Conservation (phyloP, 2,113 vertebrate genomes). For the Hylia prasina region DNA sequence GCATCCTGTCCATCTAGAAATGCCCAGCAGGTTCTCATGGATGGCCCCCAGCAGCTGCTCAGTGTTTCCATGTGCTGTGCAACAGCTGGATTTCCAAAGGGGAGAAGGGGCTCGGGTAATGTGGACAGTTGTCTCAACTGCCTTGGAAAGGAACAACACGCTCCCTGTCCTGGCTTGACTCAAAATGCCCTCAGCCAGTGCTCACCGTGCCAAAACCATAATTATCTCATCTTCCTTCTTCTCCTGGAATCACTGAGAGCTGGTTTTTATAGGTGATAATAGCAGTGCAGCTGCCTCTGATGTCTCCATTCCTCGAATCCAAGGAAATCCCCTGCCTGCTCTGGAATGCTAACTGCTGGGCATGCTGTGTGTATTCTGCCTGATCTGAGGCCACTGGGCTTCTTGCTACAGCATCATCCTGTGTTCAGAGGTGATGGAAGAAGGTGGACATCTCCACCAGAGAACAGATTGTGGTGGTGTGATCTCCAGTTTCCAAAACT, state of each 20-base stretch:
- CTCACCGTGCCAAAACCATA: constrained; percentile 23
- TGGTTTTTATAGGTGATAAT: neutral
- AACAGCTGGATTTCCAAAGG: neutral
- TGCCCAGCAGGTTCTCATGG: neutral
- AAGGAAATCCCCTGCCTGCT: neutral
- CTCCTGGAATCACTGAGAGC: neutral
- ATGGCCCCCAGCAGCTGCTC: neutral
- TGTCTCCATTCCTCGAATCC: neutral
- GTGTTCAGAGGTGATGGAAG: neutral
- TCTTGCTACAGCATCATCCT: neutral
- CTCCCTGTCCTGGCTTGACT: neutral
- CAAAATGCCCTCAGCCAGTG: neutral
- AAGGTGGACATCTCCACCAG: neutral
- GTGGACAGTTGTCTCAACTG: neutral
- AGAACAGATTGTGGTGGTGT: neutral
- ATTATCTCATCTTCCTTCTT: neutral
- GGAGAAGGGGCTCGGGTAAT: neutral
- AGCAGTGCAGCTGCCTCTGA: neutral
- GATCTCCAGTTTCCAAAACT: neutral
- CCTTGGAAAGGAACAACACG: neutral
- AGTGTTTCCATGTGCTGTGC: neutral
- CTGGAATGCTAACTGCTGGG: neutral
- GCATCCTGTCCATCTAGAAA: neutral
- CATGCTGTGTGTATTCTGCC: neutral
- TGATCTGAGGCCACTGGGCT: neutral